Base-by-base conservation (phyloP, 37 sponge, comb jelly and placozoan species). In the Hexactinellida sp. region DNA sequence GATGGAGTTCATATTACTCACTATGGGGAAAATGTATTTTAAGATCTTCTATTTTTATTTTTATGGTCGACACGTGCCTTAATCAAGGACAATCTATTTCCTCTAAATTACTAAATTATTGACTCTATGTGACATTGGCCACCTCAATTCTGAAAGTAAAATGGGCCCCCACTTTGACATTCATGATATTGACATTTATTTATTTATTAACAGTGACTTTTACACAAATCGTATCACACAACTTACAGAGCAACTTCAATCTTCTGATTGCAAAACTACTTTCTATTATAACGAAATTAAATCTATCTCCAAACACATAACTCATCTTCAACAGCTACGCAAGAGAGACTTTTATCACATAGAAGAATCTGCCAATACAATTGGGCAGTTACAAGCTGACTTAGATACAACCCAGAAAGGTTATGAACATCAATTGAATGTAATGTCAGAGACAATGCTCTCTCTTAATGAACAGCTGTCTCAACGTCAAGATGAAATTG, bases 361-460 rank as follows among this genome's bases (percentile, higher is more conserved):
- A n/a, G 21, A 10, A 63, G 76, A 10, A 3, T 10, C 28, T 63
- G 3, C 25, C 3, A 63, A 10, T 1, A 10, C 3, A 63, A 63
- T 63, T 7, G 30, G 5, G 28, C 28, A 63, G 13, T 28, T 63
- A 23, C 25, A 63, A 63, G 21, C 76, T 21, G 76, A 63, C 30
- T 23, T 63, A 63, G 76, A 63, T 3, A 63, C 76, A 63, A 63
- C 76, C 3, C 76, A 63, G 34, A 63, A 63, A 63, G 30, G 76
- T 32, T 63, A 63, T 63, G 76, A 63, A 23, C 76, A 63, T 63
- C 76, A 63, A 63, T 23, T 63, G 34, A 63, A 63, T 63, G 76
- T 63, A n/a, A 63, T 63, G 76, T 63, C 76, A 63, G 76, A 63
- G 34, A 63, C 76, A n/a, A 63, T 63, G 76, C 34, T 63, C 25